Conservation (phyloP, 2,113 vertebrate species). For the Potamarius usumacintae region DNA sequence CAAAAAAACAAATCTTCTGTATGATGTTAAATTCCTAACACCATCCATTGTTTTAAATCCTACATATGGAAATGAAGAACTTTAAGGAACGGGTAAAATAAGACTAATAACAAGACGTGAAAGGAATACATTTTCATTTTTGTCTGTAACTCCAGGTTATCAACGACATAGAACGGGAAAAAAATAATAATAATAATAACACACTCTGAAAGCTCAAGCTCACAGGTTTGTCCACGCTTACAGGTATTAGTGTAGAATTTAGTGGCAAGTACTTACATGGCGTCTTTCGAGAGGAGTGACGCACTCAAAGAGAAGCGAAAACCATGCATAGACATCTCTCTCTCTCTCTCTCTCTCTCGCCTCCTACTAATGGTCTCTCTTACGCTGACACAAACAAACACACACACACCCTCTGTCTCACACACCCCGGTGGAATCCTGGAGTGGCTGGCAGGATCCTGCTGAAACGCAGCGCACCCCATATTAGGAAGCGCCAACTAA, state of each 20-base stretch:
- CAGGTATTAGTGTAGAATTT: conserved; percentile 15
- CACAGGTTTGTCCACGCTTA: background rate
- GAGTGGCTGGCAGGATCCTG: conserved; percentile 78
- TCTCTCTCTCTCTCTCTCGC: conserved; percentile 57
- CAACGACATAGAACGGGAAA: background rate
- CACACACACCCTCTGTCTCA: conserved; percentile 64
- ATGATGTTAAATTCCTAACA: background rate
- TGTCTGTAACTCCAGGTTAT: no score
- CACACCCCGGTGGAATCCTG: conserved; percentile 72
- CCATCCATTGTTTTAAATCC: background rate
- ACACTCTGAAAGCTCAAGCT: background rate
- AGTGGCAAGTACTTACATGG: conserved; percentile 50
- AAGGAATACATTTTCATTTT: background rate
- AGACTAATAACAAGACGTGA: no score
- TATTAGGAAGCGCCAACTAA: conserved; percentile 83
- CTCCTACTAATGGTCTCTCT: conserved; percentile 55
- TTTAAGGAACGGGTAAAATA: background rate
- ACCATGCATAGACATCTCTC: conserved; percentile 51
- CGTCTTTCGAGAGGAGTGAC: conserved; percentile 47
- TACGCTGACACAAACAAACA: conserved; percentile 58
- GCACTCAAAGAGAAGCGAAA: conserved; percentile 51
- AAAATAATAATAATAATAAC: no score
- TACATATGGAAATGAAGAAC: background rate
- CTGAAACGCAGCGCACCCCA: conserved; percentile 81
- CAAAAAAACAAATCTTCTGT: background rate